A percentile compares a stretch with the other conserved stretches of the same genome.
Conservation (phyloP, 2,888 invertebrate genomes). For the Leptinotarsa tumamoca region DNA sequence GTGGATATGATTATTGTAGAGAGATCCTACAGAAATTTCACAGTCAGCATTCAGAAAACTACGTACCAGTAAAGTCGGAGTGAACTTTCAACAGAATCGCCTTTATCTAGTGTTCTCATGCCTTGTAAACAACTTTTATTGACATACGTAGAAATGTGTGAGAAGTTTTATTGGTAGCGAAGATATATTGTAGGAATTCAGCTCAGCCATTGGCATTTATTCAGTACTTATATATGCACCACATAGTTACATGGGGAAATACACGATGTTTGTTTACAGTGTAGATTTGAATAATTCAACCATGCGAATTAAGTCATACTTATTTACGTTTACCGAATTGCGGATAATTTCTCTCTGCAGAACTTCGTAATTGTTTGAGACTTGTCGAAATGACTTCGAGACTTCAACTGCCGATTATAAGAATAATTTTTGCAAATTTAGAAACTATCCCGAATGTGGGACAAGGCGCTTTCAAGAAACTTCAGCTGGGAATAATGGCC, state of each 20-base stretch:
- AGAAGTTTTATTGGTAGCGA: slow-evolving; percentile 3
- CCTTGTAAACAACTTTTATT: slow-evolving; percentile 16
- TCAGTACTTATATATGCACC: slow-evolving; percentile 8
- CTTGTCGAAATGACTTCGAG: too few relatives aligned
- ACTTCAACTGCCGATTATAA: too few relatives aligned
- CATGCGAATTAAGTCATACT: not conserved
- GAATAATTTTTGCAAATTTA: too few relatives aligned
- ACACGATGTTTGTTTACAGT: slow-evolving; percentile 2
- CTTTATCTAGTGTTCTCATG: slow-evolving; percentile 8
- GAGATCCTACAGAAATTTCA: not conserved
- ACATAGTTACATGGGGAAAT: not conserved
- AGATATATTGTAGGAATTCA: not conserved
- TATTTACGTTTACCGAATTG: slow-evolving; percentile 3
- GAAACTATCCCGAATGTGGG: too few relatives aligned
- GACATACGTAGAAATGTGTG: slow-evolving; percentile 13
- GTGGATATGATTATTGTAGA: not conserved
- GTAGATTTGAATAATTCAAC: not conserved
- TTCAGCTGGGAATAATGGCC: too few relatives aligned
- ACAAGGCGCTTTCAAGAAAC: too few relatives aligned
- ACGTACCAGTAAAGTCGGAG: not conserved
- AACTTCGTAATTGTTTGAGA: not conserved
- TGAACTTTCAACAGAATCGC: not conserved
- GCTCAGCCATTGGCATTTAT: not conserved
- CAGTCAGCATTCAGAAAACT: slow-evolving; percentile 1
- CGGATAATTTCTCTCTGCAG: not conserved